phyloP scores from a whole-genome alignment of 2,797 vertebrate genomes.

The Eulemur albifrons region DNA sequence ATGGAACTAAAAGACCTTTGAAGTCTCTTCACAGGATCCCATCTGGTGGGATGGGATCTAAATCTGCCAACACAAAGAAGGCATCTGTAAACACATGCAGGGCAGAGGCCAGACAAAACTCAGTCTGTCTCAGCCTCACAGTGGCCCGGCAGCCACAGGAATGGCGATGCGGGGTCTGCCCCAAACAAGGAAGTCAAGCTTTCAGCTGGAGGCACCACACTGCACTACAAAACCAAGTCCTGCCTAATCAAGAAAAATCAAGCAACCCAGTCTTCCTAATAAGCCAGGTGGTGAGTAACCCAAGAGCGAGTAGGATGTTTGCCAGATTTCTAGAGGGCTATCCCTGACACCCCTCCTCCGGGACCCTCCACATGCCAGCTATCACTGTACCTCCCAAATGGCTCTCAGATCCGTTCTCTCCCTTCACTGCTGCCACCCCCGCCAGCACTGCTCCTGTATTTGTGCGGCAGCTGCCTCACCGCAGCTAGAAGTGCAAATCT shows the following conservation, averaged over 20 bases:
- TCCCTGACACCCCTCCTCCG: background rate
- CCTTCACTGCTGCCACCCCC: too few species aligned
- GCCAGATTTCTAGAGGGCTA: too few species aligned
- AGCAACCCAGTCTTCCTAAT: too few species aligned
- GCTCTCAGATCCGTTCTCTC: background rate
- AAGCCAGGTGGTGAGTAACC: background rate
- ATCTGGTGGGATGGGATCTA: background rate
- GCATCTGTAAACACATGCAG: background rate
- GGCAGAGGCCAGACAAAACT: background rate
- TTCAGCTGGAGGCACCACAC: background rate
- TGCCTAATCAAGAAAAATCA: background rate
- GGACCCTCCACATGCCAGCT: background rate
- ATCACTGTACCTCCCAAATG: background rate
- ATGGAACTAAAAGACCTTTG: background rate
- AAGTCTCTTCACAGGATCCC: background rate
- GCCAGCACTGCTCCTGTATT: background rate
- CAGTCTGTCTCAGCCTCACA: background rate
- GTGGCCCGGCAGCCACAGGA: background rate
- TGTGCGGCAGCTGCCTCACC: background rate
- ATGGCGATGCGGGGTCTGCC: too few species aligned
- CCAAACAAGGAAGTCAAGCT: background rate
- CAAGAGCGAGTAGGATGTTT: background rate
- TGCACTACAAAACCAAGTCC: background rate
- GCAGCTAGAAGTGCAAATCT: background rate
- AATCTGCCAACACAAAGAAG: background rate